These are phyloP conservation scores for Sphaerodactylus townsendi DNA, from an alignment of 2,113 vertebrate species.

Conservation along the genomic window DNA sequence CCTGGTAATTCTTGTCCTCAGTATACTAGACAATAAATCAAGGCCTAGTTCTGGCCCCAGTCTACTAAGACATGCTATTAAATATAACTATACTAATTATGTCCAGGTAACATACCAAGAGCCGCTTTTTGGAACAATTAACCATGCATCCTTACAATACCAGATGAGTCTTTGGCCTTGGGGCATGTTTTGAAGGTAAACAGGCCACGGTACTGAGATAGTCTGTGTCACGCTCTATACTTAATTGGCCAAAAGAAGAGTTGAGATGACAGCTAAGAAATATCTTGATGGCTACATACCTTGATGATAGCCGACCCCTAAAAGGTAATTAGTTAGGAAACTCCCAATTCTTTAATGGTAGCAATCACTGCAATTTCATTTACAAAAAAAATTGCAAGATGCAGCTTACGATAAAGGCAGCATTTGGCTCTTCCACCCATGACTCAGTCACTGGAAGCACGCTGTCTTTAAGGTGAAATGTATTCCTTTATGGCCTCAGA, in stretches of 20 bases:
- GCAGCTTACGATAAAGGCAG: not conserved
- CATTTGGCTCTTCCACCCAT: slow-evolving; percentile 21
- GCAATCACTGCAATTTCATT: not conserved
- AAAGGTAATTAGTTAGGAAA: fast-evolving
- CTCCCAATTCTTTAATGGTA: not conserved
- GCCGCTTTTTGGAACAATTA: not conserved
- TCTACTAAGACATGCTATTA: not conserved
- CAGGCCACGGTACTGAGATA: not conserved
- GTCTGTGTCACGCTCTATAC: not conserved
- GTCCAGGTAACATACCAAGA: not conserved
- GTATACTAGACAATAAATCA: too few species aligned
- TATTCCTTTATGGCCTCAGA: not conserved
- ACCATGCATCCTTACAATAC: not conserved
- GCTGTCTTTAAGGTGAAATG: not conserved
- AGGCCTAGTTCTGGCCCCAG: not conserved
- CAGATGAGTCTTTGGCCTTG: slow-evolving; percentile 10
- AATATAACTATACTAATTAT: not conserved
- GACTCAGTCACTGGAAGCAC: slow-evolving; percentile 12
- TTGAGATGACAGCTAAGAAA: slow-evolving; percentile 23
- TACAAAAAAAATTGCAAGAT: slow-evolving; percentile 22
- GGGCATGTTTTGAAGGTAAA: not conserved
- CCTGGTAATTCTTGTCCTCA: too few species aligned
- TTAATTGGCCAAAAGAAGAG: slow-evolving; percentile 5
- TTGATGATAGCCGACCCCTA: not conserved
- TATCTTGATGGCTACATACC: slow-evolving; percentile 18